Base-by-base conservation (phyloP, 2,113 vertebrate genomes). In the Mustela lutreola region DNA sequence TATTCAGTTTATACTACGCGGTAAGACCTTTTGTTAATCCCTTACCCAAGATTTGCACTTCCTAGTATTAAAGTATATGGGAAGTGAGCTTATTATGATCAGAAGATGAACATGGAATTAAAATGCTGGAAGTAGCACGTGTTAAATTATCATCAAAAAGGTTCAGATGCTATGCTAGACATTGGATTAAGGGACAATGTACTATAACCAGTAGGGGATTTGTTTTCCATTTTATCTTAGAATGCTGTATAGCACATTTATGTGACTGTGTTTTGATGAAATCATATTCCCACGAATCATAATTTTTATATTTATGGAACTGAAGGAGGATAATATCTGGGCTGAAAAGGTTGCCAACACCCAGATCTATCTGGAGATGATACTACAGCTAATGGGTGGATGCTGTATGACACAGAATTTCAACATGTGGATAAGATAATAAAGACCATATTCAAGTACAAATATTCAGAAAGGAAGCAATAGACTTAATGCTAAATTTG, bases 211-310 rank as follows among this genome's bases (percentile, higher is more conserved):
- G 19, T 45, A 42, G 53, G 53, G 31, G 48, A 36, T 39, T 76
- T 86, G 33, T 11, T 53, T 96, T 78, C 31, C 71, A 60, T 93
- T 93, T 96, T 76, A 42, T 42, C n/a, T 58, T 80, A 58, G 45
- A 82, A 88, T 91, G 12, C 12, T 81, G 8, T 79, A 1, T 73
- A 56, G 67, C 33, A 48, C 75, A 42, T 91, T 48, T 80, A 22
- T 15, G 11, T 86, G 33, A 26, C 60, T 85, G 7, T 79, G 18
- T 92, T 93, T 19, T 19, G 11, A 58, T 28, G 33, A 91, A 79
- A 50, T 53, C 11, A 88, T 28, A 73, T 65, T 84, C 36, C 21
- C 31, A 14, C 45, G 36, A 88, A 2, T 90, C 71, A 62, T 39
- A 50, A 33, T n/a, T 93, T 56, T 93, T 9, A 33, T 65, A 14